These are phyloP conservation scores for Masticophis lateralis DNA, from an alignment of 2,797 vertebrate genomes.

Conservation along the genomic window DNA sequence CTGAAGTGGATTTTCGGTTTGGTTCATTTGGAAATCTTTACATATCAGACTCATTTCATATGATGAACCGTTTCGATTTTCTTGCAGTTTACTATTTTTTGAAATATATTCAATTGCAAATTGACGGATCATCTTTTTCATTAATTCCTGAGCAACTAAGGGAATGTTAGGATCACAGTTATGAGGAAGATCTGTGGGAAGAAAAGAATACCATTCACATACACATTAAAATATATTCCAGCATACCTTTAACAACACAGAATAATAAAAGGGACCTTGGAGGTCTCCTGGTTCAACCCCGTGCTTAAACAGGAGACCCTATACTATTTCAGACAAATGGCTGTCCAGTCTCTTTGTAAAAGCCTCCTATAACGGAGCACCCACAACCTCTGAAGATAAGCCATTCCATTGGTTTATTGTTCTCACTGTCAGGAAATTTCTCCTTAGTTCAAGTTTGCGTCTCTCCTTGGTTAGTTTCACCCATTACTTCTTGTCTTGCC, in stretches of 20 bases:
- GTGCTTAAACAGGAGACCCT: background rate
- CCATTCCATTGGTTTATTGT: background rate
- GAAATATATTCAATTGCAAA: constrained; percentile 98
- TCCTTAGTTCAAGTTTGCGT: background rate
- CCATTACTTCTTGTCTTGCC: background rate
- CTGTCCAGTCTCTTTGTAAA: background rate
- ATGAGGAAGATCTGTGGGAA: constrained; percentile 84
- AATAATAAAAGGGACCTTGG: background rate
- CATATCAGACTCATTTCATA: constrained; percentile 78
- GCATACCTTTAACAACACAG: background rate
- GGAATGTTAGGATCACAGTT: constrained; percentile 96
- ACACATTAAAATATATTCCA: constrained; percentile 43
- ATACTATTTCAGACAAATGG: background rate
- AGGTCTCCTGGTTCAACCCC: background rate
- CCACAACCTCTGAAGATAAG: background rate
- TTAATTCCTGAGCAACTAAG: constrained; percentile 95
- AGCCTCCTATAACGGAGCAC: background rate
- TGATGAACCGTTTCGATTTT: constrained; percentile 80
- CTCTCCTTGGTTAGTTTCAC: background rate
- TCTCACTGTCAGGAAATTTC: background rate
- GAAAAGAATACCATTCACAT: constrained; percentile 55
- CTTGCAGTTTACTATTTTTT: constrained; percentile 89
- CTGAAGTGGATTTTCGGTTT: constrained; percentile 77
- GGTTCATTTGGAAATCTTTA: constrained; percentile 79
- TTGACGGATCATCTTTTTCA: constrained; percentile 98